Conservation (phyloP, 2,888 invertebrate genomes). For the Micropterix aruncella region DNA sequence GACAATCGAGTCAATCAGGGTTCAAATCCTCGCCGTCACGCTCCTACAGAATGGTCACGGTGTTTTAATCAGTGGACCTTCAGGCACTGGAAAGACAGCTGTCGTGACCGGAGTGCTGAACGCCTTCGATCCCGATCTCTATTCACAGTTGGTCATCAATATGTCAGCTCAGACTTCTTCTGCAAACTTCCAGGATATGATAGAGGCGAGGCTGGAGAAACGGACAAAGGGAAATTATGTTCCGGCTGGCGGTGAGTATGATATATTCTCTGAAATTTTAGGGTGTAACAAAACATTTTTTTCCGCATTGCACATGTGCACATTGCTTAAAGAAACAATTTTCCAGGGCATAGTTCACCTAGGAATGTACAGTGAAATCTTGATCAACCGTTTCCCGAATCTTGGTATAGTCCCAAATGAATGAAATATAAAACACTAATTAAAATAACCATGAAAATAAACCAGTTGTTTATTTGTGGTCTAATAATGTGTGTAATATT, state of each 20-base stretch:
- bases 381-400: no score
- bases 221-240: constrained; percentile 73
- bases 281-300: no score
- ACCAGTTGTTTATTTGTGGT: no score
- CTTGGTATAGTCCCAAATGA: no score
- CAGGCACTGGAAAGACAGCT: constrained; percentile 81
- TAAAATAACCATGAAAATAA: no score
- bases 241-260: constrained; percentile 64
- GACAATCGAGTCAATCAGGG: constrained; percentile 77
- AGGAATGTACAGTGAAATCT: no score
- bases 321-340: no score
- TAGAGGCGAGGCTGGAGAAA: constrained; percentile 79
- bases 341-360: no score
- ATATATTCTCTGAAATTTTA: no score
- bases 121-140: constrained; percentile 39
- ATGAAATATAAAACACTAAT: no score
- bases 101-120: constrained; percentile 55
- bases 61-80: constrained; percentile 66
- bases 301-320: no score
- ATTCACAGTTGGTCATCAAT: constrained; percentile 59
- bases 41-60: constrained; percentile 53
- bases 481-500: no score
- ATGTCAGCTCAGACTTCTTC: constrained; percentile 86
- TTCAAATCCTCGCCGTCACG: constrained; percentile 55
- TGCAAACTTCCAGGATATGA: constrained; percentile 68